Evolutionary conservation across 1,140 invertebrate genomes (phyloP).

Genomic region (Nasonia vitripennis): DNA sequence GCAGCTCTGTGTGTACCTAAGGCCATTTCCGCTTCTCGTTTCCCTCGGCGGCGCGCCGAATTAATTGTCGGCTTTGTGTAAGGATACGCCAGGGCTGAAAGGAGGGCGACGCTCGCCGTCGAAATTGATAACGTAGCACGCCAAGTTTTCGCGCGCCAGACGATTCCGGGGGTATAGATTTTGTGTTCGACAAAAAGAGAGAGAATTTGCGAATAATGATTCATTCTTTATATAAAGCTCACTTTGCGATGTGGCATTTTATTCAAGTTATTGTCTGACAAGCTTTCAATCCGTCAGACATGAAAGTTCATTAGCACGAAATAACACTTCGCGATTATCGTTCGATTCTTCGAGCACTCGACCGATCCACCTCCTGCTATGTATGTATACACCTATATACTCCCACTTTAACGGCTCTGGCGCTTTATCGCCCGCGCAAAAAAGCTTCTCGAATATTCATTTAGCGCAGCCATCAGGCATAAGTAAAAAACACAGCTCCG

Average conservation of each 20-base stretch:
- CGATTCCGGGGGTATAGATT: background rate
- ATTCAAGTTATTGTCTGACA: too few relatives aligned
- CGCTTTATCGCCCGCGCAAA: slow-evolving; percentile 7
- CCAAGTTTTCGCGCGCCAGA: slow-evolving; percentile 29
- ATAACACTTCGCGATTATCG: background rate
- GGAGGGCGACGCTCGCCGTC: slow-evolving; percentile 56
- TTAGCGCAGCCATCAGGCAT: background rate
- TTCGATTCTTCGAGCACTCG: too few relatives aligned
- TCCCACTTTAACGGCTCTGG: slow-evolving; percentile 46
- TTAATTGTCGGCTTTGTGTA: slow-evolving; percentile 65
- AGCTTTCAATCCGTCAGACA: too few relatives aligned
- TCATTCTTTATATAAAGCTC: too few relatives aligned
- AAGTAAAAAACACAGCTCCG: background rate
- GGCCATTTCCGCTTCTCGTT: slow-evolving; percentile 71
- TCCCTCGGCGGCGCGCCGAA: slow-evolving; percentile 61
- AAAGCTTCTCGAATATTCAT: slow-evolving; percentile 32
- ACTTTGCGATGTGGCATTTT: too few relatives aligned
- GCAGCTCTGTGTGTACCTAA: slow-evolving; percentile 20
- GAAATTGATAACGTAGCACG: slow-evolving; percentile 70
- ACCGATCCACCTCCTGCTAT: background rate
- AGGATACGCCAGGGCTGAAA: too few relatives aligned
- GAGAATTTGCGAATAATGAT: background rate
- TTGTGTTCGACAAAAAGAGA: background rate
- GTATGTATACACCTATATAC: slow-evolving; percentile 4
- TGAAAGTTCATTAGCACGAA: too few relatives aligned